Percentiles rank a stretch among this genome's conserved stretches.
These are phyloP conservation scores for Phrynocephalus versicolor DNA, from an alignment of 2,113 vertebrate genomes.

Conservation along the genomic window DNA sequence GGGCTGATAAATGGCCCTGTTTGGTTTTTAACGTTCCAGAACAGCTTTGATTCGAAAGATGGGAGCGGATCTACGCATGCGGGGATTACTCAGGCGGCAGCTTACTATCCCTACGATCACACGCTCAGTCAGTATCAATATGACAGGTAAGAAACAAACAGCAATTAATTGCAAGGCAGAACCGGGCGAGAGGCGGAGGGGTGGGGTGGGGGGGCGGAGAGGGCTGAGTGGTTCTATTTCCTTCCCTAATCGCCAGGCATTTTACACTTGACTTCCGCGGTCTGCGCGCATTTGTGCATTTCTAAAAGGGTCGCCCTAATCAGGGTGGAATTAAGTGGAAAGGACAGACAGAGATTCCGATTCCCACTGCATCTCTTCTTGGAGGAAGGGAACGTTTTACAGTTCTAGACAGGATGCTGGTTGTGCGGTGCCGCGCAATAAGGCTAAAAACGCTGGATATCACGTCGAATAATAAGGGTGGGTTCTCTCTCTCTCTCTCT, in stretches of 20 bases:
- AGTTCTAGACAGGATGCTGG: no score
- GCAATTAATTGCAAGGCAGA: background rate
- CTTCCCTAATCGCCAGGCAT: no score
- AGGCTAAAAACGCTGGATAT: background rate
- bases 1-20: background rate
- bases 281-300: background rate
- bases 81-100: conserved; percentile 88
- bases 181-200: background rate
- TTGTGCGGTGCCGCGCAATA: background rate
- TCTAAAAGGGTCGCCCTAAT: background rate
- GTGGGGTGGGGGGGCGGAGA: background rate
- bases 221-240: background rate
- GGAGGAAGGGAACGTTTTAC: background rate
- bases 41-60: conserved; percentile 93
- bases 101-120: conserved; percentile 95
- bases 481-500: no score
- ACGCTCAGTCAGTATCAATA: conserved; percentile 95
- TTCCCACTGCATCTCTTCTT: no score
- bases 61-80: conserved; percentile 89
- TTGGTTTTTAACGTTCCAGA: conserved; percentile 77
- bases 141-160: conserved; percentile 86
- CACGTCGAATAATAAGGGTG: background rate
- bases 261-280: background rate
- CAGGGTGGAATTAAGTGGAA: background rate
- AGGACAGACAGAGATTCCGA: no score